These are phyloP conservation scores for Pelosia muscerda DNA, from an alignment of 2,888 invertebrate genomes.

Conservation along the genomic window DNA sequence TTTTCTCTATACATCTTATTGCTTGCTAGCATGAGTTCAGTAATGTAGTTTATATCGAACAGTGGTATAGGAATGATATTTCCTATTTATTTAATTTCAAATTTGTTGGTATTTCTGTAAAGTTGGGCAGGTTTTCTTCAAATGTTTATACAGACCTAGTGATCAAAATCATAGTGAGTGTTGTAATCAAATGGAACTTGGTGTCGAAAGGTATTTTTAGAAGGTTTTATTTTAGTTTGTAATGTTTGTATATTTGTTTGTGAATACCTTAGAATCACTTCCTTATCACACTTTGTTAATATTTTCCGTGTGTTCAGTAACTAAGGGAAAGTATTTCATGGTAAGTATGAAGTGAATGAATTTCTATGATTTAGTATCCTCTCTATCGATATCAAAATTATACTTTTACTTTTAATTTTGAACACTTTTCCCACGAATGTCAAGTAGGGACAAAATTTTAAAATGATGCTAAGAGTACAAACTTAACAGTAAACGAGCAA, in stretches of 20 bases:
- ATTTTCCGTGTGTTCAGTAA: not conserved
- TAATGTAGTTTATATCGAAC: conserved; percentile 14
- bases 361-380: too few relatives aligned
- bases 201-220: not conserved
- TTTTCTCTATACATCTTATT: conserved; percentile 12
- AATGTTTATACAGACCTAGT: too few relatives aligned
- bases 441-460: too few relatives aligned
- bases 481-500: too few relatives aligned
- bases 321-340: not conserved
- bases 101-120: not conserved
- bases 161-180: not conserved
- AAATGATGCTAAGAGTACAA: too few relatives aligned
- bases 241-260: not conserved
- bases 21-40: conserved; percentile 9
- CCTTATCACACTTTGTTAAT: not conserved
- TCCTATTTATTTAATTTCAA: not conserved
- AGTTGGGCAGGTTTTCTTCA: not conserved
- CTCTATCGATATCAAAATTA: too few relatives aligned
- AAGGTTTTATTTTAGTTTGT: not conserved
- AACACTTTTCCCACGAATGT: too few relatives aligned
- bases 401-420: too few relatives aligned
- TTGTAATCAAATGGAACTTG: not conserved
- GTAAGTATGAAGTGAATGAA: not conserved
- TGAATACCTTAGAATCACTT: not conserved
- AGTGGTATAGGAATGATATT: not conserved